These are phyloP conservation scores for Erebia epiphron DNA, from an alignment of 2,888 invertebrate genomes.

Conservation along the genomic window DNA sequence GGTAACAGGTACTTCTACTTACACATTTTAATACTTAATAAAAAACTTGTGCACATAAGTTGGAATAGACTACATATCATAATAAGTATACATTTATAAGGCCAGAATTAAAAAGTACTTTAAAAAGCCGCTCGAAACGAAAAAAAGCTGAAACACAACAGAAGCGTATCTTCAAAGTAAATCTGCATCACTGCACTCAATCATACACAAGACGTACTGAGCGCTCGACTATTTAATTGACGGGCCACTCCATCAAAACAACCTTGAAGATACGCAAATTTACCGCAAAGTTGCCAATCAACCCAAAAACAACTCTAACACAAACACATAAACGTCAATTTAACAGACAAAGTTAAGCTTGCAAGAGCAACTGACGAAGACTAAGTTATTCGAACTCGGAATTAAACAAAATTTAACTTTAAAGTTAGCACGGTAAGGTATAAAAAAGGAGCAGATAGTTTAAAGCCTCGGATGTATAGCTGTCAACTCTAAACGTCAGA, in stretches of 20 bases:
- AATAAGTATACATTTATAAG: too few relatives aligned
- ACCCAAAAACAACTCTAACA: constrained; percentile 53
- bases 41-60: too few relatives aligned
- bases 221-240: constrained; percentile 77
- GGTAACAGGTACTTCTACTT: too few relatives aligned
- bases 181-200: constrained; percentile 78
- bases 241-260: constrained; percentile 79
- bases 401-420: constrained; percentile 15
- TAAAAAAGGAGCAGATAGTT: constrained; percentile 26
- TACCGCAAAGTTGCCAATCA: constrained; percentile 36
- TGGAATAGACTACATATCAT: too few relatives aligned
- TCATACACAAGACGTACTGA: constrained; percentile 68
- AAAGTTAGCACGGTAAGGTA: constrained; percentile 1
- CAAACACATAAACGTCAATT: constrained; percentile 45
- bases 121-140: constrained; percentile 33
- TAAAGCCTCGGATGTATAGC: constrained; percentile 52
- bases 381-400: constrained; percentile 5
- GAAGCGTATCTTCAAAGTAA: constrained; percentile 58
- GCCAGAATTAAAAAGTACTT: constrained; percentile 33
- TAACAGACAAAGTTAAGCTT: constrained; percentile 33
- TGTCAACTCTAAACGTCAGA: constrained; percentile 69
- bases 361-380: constrained; percentile 30
- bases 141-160: constrained; percentile 36
- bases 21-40: too few relatives aligned
- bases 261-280: constrained; percentile 61